Conservation (phyloP, 2,888 invertebrate genomes). For the Acleris literana region DNA sequence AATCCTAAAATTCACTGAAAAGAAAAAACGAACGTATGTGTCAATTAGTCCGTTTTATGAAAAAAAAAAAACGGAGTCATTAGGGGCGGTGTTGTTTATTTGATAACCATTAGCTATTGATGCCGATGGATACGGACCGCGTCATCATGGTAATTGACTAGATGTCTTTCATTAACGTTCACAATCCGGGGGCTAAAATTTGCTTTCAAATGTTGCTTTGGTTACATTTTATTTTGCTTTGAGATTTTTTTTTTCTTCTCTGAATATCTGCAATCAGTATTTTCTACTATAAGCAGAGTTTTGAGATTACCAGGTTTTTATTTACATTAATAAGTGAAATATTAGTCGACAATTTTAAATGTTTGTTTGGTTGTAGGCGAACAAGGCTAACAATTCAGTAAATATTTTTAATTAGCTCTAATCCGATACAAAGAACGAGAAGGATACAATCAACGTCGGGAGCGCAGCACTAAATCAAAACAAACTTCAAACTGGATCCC, state of each 20-base stretch:
- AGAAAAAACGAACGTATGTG: constrained; percentile 41
- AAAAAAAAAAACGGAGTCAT: constrained; percentile 61
- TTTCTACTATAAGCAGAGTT: too few species aligned
- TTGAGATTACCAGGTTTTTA: background rate
- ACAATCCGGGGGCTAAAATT: constrained; percentile 54
- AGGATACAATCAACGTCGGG: constrained; percentile 72
- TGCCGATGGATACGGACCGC: constrained; percentile 61
- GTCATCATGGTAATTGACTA: constrained; percentile 66
- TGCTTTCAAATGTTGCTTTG: constrained; percentile 20
- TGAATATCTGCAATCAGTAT: too few species aligned
- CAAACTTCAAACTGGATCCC: constrained; percentile 76
- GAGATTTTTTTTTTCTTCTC: too few species aligned
- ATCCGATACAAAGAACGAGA: constrained; percentile 72
- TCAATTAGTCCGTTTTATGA: constrained; percentile 61
- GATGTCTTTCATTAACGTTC: constrained; percentile 63
- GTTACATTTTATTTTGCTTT: constrained; percentile 10
- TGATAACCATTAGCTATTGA: constrained; percentile 70
- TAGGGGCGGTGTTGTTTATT: constrained; percentile 66
- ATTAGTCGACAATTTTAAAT: background rate
- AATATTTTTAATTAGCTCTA: constrained; percentile 69
- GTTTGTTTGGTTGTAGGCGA: constrained; percentile 12
- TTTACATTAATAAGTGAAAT: too few species aligned
- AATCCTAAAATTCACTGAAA: constrained; percentile 19
- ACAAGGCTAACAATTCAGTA: constrained; percentile 45
- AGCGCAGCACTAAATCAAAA: constrained; percentile 79